Percentiles rank a stretch among this genome's conserved stretches.
Conservation (phyloP, 1,140 invertebrate species). For the Rhynchophorus ferrugineus region DNA sequence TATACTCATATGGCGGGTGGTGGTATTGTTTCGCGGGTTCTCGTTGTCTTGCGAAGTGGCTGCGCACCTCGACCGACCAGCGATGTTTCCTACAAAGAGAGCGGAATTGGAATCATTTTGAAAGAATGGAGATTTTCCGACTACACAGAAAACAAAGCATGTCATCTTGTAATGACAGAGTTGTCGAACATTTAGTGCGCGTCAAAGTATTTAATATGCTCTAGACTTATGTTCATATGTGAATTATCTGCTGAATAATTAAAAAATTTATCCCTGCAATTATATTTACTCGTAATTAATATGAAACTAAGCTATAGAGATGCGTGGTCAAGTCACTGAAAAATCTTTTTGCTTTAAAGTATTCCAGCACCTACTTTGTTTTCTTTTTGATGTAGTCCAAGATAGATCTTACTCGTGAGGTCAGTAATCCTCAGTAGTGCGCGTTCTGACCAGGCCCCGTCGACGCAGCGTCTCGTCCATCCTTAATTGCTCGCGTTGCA, state of each 20-base stretch:
- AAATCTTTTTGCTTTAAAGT: too few relatives aligned
- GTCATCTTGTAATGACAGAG: too few relatives aligned
- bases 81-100: background rate
- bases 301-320: too few relatives aligned
- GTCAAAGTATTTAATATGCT: too few relatives aligned
- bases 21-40: slow-evolving; percentile 16
- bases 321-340: too few relatives aligned
- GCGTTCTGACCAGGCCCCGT: slow-evolving; percentile 34
- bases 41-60: slow-evolving; percentile 21
- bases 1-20: slow-evolving; percentile 20
- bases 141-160: too few relatives aligned
- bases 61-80: background rate
- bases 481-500: slow-evolving; percentile 50
- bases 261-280: too few relatives aligned
- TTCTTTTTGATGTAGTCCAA: background rate
- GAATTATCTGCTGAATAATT: too few relatives aligned
- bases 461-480: slow-evolving; percentile 42
- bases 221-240: too few relatives aligned
- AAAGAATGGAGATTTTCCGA: slow-evolving; percentile 5
- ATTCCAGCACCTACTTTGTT: background rate
- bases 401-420: slow-evolving; percentile 8
- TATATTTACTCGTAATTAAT: too few relatives aligned
- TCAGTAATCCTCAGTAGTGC: slow-evolving; percentile 22
- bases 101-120: background rate
- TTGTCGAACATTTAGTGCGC: background rate